These are phyloP conservation scores for Eublepharis macularius DNA, from an alignment of 2,113 vertebrate genomes.

Conservation along the genomic window DNA sequence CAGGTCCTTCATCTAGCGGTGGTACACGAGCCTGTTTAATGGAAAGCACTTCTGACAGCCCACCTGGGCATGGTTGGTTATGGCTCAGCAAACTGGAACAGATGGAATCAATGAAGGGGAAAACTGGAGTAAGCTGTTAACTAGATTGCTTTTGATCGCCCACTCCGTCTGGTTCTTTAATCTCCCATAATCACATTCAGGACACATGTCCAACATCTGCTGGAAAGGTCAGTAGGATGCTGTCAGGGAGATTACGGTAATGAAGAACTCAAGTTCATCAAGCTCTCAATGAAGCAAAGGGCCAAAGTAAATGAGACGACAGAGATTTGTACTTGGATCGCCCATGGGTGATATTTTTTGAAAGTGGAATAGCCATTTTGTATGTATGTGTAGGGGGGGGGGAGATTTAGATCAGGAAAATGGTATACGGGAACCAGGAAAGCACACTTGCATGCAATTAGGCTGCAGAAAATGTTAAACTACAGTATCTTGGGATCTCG, in stretches of 20 bases:
- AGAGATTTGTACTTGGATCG: too few species aligned
- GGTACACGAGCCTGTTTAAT: neutral
- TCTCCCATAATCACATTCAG: conserved; percentile 12
- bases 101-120: conserved; percentile 10
- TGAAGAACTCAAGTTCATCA: neutral
- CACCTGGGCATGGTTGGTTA: neutral
- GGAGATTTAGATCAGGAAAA: too few species aligned
- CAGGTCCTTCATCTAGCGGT: neutral
- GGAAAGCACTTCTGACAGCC: conserved; percentile 16
- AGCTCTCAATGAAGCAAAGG: neutral
- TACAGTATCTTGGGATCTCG: too few species aligned
- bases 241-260: neutral
- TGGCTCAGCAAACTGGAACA: neutral
- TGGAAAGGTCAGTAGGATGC: conserved; percentile 1
- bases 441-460: too few species aligned
- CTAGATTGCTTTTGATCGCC: conserved; percentile 12
- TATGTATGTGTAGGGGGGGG: too few species aligned
- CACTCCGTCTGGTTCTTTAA: conserved; percentile 12
- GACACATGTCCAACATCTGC: conserved; percentile 26
- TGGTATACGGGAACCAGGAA: too few species aligned
- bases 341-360: too few species aligned
- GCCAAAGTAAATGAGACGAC: too few species aligned
- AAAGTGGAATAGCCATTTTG: too few species aligned
- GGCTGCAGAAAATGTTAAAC: too few species aligned
- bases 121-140: conserved; percentile 18